Conservation (phyloP, 1,140 invertebrate genomes). For the Drosophila nigrodunni region DNA sequence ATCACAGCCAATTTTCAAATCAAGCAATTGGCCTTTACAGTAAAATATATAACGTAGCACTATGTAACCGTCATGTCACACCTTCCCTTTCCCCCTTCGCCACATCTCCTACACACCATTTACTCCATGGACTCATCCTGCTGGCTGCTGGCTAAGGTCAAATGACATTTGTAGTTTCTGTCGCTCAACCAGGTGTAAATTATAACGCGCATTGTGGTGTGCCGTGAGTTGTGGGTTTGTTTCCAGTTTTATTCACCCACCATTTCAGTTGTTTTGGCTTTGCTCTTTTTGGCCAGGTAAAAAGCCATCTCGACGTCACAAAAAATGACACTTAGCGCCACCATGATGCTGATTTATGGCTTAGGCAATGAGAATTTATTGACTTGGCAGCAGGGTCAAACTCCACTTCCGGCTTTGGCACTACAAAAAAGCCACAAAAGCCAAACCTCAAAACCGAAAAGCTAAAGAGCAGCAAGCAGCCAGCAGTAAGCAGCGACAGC, state of each 20-base stretch:
- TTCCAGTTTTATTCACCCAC: slow-evolving; percentile 8
- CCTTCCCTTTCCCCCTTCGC: background rate
- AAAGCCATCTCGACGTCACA: slow-evolving; percentile 76
- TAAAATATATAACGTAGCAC: slow-evolving; percentile 73
- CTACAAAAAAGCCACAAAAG: background rate
- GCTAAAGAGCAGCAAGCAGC: too few species aligned
- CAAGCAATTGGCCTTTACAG: slow-evolving; percentile 72
- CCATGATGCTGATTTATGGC: slow-evolving; percentile 82
- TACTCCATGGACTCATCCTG: background rate
- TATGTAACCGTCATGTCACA: slow-evolving; percentile 51
- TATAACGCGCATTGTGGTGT: slow-evolving; percentile 77
- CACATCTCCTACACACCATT: background rate
- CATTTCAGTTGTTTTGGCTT: slow-evolving; percentile 51
- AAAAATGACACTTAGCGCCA: slow-evolving; percentile 82
- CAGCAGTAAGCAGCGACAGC: background rate
- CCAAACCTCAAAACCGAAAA: background rate
- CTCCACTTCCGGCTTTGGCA: slow-evolving; percentile 41
- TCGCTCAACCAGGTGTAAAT: slow-evolving; percentile 72
- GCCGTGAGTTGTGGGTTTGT: slow-evolving; percentile 59
- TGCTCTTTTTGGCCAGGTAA: slow-evolving; percentile 63
- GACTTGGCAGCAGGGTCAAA: slow-evolving; percentile 76
- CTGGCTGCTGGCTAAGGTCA: slow-evolving; percentile 57
- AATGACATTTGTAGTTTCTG: slow-evolving; percentile 76
- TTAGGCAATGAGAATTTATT: slow-evolving; percentile 83
- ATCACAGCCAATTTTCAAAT: slow-evolving; percentile 76